Percentiles rank a stretch among this genome's conserved stretches.
Evolutionary conservation across 1,140 invertebrate species (phyloP).

Genomic region (Scaptomyza graminum): DNA sequence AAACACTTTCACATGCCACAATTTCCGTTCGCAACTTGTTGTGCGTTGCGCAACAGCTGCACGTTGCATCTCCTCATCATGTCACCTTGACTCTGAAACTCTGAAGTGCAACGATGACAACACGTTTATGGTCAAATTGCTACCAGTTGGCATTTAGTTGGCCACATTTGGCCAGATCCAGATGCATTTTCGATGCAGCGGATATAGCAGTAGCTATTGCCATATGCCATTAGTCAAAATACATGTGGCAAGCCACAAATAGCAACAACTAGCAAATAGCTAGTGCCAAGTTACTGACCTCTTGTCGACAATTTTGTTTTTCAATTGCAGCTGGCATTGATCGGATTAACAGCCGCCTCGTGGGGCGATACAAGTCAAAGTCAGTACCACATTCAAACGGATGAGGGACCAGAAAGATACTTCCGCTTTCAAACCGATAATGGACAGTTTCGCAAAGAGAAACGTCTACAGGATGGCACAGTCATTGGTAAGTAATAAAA

Average conservation of each 20-base stretch:
- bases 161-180: slow-evolving; percentile 34
- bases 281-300: slow-evolving; percentile 34
- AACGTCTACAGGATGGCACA: slow-evolving; percentile 91
- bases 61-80: slow-evolving; percentile 58
- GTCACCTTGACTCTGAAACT: slow-evolving; percentile 75
- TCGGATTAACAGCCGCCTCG: slow-evolving; percentile 54
- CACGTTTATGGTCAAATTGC: slow-evolving; percentile 27
- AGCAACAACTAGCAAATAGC: background rate
- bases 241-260: background rate
- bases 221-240: slow-evolving; percentile 38
- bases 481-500: slow-evolving; percentile 87
- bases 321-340: slow-evolving; percentile 63
- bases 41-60: slow-evolving; percentile 59
- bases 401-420: slow-evolving; percentile 93
- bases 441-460: slow-evolving; percentile 94
- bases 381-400: slow-evolving; percentile 96
- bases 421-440: slow-evolving; percentile 94
- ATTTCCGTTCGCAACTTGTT: slow-evolving; percentile 60
- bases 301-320: slow-evolving; percentile 25
- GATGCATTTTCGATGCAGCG: slow-evolving; percentile 28
- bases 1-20: slow-evolving; percentile 72
- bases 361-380: slow-evolving; percentile 67
- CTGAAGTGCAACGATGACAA: slow-evolving; percentile 40
- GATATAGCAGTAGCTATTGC: slow-evolving; percentile 8
- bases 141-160: slow-evolving; percentile 33